Evolutionary conservation across 2,797 vertebrate species (phyloP), one percentile per base, ranked within the genome.

Genomic region (Enteromius radiatus): DNA sequence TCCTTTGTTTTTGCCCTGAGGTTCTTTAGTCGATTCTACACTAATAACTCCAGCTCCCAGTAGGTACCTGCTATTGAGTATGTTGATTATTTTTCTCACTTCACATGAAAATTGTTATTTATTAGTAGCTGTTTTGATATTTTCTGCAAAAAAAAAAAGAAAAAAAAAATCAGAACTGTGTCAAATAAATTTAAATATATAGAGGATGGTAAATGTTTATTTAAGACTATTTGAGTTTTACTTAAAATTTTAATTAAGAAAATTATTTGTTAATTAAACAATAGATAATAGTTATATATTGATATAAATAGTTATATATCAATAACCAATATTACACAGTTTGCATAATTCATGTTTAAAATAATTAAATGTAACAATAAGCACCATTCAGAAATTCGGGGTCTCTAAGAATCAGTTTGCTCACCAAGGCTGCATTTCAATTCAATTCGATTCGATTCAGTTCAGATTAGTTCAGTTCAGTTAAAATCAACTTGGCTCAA

Each of bases 11-110:
- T 36, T 64, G 19, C 26, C 59, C 70, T 3, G 12, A 65, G 45
- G 71, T 65, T 12, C 17, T 75, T 47, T 21, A 70, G 33, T 68
- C 21, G 3, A 31, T 59, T 70, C 17, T n/a, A 45, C 64, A 69
- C 65, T 43, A 31, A 69, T 28, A 71, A 61, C 54, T 47, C 19
- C 4, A 17, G 54, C 26, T 80, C 26, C 41, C 79, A 26, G 69
- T 38, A 26, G 56, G 31, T 31, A 45, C 56, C 6, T 77, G 23
- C 11, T 31, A 12, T 61, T 9, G 36, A 43, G n/a, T 61, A 31
- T 9, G 5, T 28, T 64, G 75, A 77, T 47, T 64, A 64, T 64
- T 64, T 77, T 64, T 64, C 41, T 61, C 74, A 61, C n/a, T 76
- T 77, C 19, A 77, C 10, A 63, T 33, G 23, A 19, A 63, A 28